Conservation (phyloP, 2,113 vertebrate species). For the Brachypodius melanocephalos region DNA sequence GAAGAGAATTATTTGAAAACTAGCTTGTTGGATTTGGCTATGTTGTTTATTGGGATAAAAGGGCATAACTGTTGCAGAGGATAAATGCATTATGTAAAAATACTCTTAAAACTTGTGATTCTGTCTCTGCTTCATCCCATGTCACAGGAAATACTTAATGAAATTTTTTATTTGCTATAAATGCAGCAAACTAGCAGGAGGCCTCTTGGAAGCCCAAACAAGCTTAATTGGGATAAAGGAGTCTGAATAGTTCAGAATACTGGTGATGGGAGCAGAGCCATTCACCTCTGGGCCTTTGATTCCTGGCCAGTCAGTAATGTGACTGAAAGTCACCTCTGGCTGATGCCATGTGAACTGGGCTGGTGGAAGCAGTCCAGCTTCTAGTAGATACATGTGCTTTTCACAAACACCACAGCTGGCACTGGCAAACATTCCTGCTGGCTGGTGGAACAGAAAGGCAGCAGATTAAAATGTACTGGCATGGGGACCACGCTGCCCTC, state of each 20-base stretch:
- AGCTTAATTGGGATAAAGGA: conserved; percentile 43
- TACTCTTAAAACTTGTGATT: not conserved
- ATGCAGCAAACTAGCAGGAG: conserved; percentile 3
- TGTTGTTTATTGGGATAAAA: not conserved
- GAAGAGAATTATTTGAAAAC: not conserved
- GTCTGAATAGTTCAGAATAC: not conserved
- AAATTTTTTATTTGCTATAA: not conserved
- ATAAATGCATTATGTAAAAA: not conserved
- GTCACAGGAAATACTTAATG: not conserved
- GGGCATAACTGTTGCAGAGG: not conserved
- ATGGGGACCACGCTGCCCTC: not conserved
- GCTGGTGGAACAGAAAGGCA: not conserved
- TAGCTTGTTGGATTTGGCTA: not conserved
- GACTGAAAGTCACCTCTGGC: conserved; percentile 46
- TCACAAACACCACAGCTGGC: conserved; percentile 4
- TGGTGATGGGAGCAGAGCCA: not conserved
- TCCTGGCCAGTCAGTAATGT: not conserved
- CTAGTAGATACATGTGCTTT: conserved; percentile 28
- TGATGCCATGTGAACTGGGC: conserved; percentile 21
- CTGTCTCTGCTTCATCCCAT: not conserved
- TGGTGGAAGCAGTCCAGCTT: conserved; percentile 39
- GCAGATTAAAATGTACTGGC: not conserved
- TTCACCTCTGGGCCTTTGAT: conserved; percentile 42
- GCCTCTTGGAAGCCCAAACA: not conserved
- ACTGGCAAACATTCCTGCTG: conserved; percentile 10